phyloP scores from a whole-genome alignment of 1,140 invertebrate species.

The Mesaphorura yosii region DNA sequence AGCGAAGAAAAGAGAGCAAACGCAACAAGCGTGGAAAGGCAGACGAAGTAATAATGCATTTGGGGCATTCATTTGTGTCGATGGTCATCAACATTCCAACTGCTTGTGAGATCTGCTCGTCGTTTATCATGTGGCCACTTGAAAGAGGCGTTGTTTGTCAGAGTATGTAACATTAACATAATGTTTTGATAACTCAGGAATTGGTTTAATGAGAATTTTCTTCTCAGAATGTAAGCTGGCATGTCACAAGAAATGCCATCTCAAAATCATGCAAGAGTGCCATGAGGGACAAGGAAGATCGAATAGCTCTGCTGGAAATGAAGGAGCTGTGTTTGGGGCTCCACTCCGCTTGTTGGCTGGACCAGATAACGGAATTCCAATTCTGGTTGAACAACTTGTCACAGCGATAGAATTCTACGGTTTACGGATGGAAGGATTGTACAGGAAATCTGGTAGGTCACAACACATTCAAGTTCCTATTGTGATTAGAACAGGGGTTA shows the following conservation, averaged over 20 bases:
- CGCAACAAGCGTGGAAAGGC: conserved; percentile 47
- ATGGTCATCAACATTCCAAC: conserved; percentile 87
- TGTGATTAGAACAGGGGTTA: conserved; percentile 5
- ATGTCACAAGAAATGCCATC: conserved; percentile 88
- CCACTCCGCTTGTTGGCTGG: conserved; percentile 40
- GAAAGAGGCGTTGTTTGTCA: conserved; percentile 76
- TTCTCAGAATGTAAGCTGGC: conserved; percentile 78
- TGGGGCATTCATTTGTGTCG: conserved; percentile 53
- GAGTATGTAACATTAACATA: too few species aligned
- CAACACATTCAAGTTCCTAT: not conserved
- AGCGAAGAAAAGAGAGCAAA: conserved; percentile 70
- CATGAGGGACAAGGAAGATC: conserved; percentile 33
- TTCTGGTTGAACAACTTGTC: conserved; percentile 74
- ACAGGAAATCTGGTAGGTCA: conserved; percentile 74
- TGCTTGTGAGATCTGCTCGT: conserved; percentile 87
- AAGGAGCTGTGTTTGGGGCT: conserved; percentile 45
- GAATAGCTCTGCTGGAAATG: conserved; percentile 34
- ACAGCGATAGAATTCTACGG: conserved; percentile 82
- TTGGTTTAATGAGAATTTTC: conserved; percentile 34
- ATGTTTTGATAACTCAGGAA: too few species aligned
- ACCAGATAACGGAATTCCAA: conserved; percentile 61
- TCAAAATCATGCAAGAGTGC: conserved; percentile 47
- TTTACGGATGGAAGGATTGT: conserved; percentile 83
- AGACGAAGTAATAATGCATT: conserved; percentile 58
- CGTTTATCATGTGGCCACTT: conserved; percentile 89